Conservation (phyloP, 92 coral and sea anemone genomes). For the Paramuricea clavata region DNA sequence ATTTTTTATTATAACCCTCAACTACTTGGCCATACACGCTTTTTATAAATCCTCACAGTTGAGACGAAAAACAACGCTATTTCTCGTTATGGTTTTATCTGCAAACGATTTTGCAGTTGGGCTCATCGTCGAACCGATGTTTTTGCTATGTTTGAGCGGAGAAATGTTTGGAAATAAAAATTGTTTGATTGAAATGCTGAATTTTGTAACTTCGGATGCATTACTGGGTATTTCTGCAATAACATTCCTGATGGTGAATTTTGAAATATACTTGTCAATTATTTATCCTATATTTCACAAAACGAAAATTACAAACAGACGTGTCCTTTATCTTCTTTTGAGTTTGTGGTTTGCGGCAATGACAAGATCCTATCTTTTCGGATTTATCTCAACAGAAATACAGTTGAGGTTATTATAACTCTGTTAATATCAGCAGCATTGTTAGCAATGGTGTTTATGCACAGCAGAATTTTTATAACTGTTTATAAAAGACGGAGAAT, state of each 20-base stretch:
- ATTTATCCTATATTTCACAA: neutral
- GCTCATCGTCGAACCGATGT: neutral
- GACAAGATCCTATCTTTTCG: neutral
- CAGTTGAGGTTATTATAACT: neutral
- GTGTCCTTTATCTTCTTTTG: neutral
- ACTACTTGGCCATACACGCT: neutral
- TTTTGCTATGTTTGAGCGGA: neutral
- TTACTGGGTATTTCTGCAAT: neutral
- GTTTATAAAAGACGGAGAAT: neutral
- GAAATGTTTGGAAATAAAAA: neutral
- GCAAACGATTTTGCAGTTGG: neutral
- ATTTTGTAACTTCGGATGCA: neutral
- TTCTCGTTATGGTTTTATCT: neutral
- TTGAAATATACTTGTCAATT: neutral
- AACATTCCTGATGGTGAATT: neutral
- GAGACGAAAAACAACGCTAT: neutral
- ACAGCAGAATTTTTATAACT: neutral
- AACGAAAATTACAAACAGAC: neutral
- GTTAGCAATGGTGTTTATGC: neutral
- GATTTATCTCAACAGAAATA: neutral
- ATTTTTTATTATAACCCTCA: neutral
- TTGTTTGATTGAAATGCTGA: neutral
- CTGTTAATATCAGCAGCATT: neutral
- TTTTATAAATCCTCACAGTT: neutral
- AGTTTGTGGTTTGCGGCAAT: neutral